These are phyloP conservation scores for Argyresthia albistria DNA, from an alignment of 2,888 invertebrate species.

Conservation along the genomic window DNA sequence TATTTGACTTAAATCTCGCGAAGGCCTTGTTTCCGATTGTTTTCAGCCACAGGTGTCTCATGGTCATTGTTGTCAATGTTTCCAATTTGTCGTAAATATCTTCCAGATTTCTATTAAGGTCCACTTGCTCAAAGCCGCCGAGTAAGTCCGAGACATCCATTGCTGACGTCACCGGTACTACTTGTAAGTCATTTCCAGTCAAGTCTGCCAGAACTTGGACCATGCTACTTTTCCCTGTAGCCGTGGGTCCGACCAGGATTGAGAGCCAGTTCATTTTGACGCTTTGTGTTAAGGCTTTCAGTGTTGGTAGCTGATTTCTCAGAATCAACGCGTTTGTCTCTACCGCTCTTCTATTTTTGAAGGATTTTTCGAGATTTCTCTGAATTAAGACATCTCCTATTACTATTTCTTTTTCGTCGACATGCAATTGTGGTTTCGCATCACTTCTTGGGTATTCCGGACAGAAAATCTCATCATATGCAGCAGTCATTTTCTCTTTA, in stretches of 20 bases:
- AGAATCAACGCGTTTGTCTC: constrained; percentile 57
- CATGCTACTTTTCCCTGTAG: constrained; percentile 85
- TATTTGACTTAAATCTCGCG: constrained; percentile 27
- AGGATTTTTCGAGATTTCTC: constrained; percentile 47
- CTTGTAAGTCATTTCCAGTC: constrained; percentile 79
- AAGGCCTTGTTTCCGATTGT: constrained; percentile 17
- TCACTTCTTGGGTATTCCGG: constrained; percentile 63
- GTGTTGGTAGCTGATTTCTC: constrained; percentile 72
- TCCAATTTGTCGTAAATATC: constrained; percentile 74
- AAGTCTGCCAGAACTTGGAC: constrained; percentile 84
- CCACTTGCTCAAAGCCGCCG: constrained; percentile 97
- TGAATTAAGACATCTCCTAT: constrained; percentile 76
- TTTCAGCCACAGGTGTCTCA: constrained; percentile 56
- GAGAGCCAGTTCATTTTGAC: constrained; percentile 94
- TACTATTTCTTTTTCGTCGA: constrained; percentile 71
- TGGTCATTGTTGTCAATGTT: constrained; percentile 57
- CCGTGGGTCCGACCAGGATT: constrained; percentile 86
- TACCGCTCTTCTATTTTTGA: constrained; percentile 38
- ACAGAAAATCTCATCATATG: constrained; percentile 60
- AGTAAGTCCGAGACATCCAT: constrained; percentile 96
- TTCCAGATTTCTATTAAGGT: constrained; percentile 82
- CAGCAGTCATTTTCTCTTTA: constrained; percentile 76
- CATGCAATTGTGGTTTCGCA: constrained; percentile 68
- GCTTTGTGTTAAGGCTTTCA: constrained; percentile 89
- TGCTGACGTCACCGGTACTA: constrained; percentile 88